Conservation (phyloP, 2,113 vertebrate genomes). For the Cyanoramphus novaezelandiae region DNA sequence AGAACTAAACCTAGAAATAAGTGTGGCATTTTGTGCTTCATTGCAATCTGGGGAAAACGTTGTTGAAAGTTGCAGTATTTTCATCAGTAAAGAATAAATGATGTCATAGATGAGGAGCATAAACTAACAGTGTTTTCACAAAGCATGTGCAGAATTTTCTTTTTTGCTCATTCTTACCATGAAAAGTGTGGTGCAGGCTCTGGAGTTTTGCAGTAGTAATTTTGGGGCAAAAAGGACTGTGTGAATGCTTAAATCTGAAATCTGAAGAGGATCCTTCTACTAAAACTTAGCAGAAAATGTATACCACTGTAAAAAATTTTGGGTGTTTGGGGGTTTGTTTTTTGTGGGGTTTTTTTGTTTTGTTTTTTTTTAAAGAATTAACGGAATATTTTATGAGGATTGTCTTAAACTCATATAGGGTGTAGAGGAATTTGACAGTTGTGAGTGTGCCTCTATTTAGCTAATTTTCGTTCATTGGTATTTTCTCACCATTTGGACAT, state of each 20-base stretch:
- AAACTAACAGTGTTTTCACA: not conserved
- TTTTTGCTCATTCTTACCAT: not conserved
- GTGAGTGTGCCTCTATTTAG: not conserved
- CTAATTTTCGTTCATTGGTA: not conserved
- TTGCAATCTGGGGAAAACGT: not conserved
- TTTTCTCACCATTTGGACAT: not conserved
- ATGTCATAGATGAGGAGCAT: not conserved
- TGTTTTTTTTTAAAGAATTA: not conserved
- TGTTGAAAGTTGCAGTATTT: not conserved
- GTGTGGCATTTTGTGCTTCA: not conserved
- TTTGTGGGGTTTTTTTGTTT: not conserved
- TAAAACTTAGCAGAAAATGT: not conserved
- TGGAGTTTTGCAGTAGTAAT: not conserved
- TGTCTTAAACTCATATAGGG: not conserved
- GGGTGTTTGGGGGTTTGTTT: not conserved
- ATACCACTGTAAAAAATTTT: not conserved
- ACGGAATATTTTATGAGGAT: not conserved
- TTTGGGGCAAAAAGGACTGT: not conserved
- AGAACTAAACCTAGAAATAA: not conserved
- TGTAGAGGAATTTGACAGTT: not conserved
- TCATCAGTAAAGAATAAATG: not conserved
- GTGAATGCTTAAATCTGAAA: not conserved
- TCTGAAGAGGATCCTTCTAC: not conserved
- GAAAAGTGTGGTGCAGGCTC: not conserved
- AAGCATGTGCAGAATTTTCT: not conserved